Conservation (phyloP, 2,113 vertebrate species). For the Garra rufa region DNA sequence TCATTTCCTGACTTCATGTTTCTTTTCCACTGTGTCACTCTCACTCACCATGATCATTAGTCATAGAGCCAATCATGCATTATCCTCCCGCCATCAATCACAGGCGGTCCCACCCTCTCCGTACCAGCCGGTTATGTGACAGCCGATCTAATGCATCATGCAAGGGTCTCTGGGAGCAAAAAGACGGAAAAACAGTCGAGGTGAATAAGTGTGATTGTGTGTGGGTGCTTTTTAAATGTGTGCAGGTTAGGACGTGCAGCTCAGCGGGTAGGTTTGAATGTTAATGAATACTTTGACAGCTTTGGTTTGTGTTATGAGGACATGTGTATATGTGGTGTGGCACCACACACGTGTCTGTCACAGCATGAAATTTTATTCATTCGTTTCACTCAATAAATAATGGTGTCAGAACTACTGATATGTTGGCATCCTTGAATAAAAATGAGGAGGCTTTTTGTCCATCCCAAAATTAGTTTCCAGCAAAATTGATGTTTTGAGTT, state of each 20-base stretch:
- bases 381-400: slow-evolving; percentile 35
- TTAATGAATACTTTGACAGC: slow-evolving; percentile 31
- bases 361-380: slow-evolving; percentile 19
- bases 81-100: slow-evolving; percentile 52
- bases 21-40: slow-evolving; percentile 57
- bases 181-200: slow-evolving; percentile 18
- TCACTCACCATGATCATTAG: slow-evolving; percentile 50
- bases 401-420: slow-evolving; percentile 32
- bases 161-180: slow-evolving; percentile 14
- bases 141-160: slow-evolving; percentile 31
- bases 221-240: slow-evolving; percentile 31
- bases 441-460: slow-evolving; percentile 8
- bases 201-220: slow-evolving; percentile 23
- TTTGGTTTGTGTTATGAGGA: slow-evolving; percentile 13
- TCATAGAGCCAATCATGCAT: slow-evolving; percentile 59
- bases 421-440: neutral
- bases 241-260: slow-evolving; percentile 23
- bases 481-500: neutral
- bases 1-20: slow-evolving; percentile 56
- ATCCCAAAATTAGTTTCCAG: slow-evolving; percentile 7
- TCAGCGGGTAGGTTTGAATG: slow-evolving; percentile 9
- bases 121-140: slow-evolving; percentile 25
- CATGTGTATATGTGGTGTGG: neutral
- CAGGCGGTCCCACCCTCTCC: slow-evolving; percentile 32
- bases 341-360: neutral